phyloP scores from a whole-genome alignment of 1,140 invertebrate species.

The Elymnias hypermnestra region DNA sequence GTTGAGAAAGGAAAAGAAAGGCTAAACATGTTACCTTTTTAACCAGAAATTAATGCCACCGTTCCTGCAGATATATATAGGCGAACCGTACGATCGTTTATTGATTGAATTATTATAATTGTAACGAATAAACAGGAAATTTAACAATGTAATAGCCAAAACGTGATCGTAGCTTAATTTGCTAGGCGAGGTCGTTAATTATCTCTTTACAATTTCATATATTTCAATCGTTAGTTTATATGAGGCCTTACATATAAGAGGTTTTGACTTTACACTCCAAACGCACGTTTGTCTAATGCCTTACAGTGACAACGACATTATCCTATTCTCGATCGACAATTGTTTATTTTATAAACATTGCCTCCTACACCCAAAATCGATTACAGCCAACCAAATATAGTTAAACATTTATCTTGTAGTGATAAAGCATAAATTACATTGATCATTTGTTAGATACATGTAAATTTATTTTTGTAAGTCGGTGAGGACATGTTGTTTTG shows the following conservation, averaged over 20 bases:
- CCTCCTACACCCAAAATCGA: conserved; percentile 24
- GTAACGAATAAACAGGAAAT: too few species aligned
- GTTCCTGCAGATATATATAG: too few species aligned
- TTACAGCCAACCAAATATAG: not conserved
- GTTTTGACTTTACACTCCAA: not conserved
- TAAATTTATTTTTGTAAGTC: conserved; percentile 12
- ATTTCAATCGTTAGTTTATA: not conserved
- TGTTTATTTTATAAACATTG: conserved; percentile 55
- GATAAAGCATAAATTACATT: conserved; percentile 11
- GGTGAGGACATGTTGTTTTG: conserved; percentile 43
- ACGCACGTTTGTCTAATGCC: conserved; percentile 38
- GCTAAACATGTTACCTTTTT: too few species aligned
- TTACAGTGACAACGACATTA: conserved; percentile 53
- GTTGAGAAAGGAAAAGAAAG: too few species aligned
- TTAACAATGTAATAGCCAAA: too few species aligned
- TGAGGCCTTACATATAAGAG: conserved; percentile 6
- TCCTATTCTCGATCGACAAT: conserved; percentile 53
- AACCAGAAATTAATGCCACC: too few species aligned
- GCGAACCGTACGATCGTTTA: too few species aligned
- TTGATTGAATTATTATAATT: too few species aligned
- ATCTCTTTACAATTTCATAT: too few species aligned
- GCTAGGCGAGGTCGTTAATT: too few species aligned
- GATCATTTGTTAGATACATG: conserved; percentile 5
- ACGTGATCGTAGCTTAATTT: too few species aligned
- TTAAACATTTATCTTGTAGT: too few species aligned